These are phyloP conservation scores for Babyrousa celebensis DNA, from an alignment of 2,797 vertebrate species.

Conservation along the genomic window DNA sequence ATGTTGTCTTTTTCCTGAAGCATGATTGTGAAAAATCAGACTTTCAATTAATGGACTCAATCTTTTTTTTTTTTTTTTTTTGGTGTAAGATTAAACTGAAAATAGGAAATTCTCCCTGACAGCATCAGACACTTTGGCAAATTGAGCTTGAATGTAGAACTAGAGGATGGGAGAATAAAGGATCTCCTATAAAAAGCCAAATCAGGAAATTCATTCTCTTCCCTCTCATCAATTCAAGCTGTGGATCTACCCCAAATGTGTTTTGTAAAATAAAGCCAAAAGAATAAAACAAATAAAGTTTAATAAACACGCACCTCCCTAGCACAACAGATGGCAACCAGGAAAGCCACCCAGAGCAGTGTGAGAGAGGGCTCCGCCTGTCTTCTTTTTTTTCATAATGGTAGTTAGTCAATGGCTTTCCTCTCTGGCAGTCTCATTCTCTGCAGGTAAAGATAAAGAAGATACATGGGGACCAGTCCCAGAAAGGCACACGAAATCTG, in stretches of 20 bases:
- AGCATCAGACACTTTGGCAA: slow-evolving; percentile 61
- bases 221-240: slow-evolving; percentile 43
- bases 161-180: slow-evolving; percentile 6
- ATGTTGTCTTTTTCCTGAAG: slow-evolving; percentile 35
- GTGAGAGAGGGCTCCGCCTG: slow-evolving; percentile 79
- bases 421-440: slow-evolving; percentile 64
- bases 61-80: background rate
- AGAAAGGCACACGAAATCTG: background rate
- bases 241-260: slow-evolving; percentile 72
- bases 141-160: slow-evolving; percentile 42
- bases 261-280: slow-evolving; percentile 87
- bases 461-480: background rate
- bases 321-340: slow-evolving; percentile 89
- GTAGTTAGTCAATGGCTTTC: slow-evolving; percentile 86
- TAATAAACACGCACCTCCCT: slow-evolving; percentile 88
- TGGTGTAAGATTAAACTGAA: slow-evolving; percentile 18
- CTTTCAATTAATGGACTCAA: background rate
- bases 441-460: slow-evolving; percentile 37
- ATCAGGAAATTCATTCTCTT: slow-evolving; percentile 45
- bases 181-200: slow-evolving; percentile 34
- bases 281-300: slow-evolving; percentile 90
- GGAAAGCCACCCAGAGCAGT: slow-evolving; percentile 86
- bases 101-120: background rate
- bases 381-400: slow-evolving; percentile 76
- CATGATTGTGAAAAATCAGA: slow-evolving; percentile 50